Base-by-base conservation (phyloP, 2,113 vertebrate species). In the Nibea albiflora region DNA sequence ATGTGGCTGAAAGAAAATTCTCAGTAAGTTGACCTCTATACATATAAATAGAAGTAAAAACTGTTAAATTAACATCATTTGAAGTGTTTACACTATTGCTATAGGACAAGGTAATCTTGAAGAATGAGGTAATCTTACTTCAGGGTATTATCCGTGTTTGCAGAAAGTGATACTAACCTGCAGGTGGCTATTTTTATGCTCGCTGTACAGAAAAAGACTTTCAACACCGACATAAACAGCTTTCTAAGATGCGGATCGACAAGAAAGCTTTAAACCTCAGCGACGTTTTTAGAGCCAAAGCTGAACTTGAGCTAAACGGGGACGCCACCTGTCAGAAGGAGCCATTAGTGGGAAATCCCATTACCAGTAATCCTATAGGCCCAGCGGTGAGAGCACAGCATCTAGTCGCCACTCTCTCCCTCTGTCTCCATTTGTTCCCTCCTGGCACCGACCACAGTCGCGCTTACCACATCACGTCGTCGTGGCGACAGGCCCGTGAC, bases 291-390 rank as follows among this genome's bases (percentile, higher is more conserved):
- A 75, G 60, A 81, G 83, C 64, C 63, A 58, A 39, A 70, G 73
- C 76, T 89, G 74, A 90, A 89, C 71, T 74, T 83, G 85, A 88
- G 86, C 85, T 93, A 87, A 92, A 92, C 73, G 46, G 75, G 81
- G 86, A 89, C 69, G 12, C 88, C 91, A 92, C 88, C 90, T 93
- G 91, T 93, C 85, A 87, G 78, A 64, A 64, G 87, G 26, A 86
- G 85, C 86, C 90, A 87, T 90, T 76, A 87, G 78, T 67, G 54
- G 76, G 84, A 92, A 93, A 94, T 93, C 92, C 90, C 89, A 93
- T 94, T 93, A 93, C 20, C 73, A n/a, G 78, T 94, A 94, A 94
- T 93, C 93, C 91, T 81, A 60, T 53, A 87, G 83, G 71, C 74
- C 67, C 50, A 42, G 82, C n/a, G 76, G 50, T 75, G 39, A 49